phyloP scores from a whole-genome alignment of 2,888 invertebrate species.

The Rotaria socialis region DNA sequence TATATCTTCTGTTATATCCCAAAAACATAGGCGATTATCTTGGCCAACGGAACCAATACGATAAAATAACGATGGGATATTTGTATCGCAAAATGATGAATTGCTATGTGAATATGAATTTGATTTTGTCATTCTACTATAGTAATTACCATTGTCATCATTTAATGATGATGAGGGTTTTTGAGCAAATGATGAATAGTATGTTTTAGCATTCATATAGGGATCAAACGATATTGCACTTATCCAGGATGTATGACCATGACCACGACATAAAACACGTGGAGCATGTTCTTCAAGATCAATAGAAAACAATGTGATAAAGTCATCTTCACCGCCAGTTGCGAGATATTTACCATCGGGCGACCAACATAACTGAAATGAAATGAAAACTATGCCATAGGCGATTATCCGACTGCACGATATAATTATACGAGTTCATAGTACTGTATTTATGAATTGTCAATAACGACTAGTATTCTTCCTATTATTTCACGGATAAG shows the following conservation, averaged over 20 bases:
- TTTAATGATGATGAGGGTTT: not conserved
- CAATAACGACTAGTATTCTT: too few relatives aligned
- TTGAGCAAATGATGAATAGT: slow-evolving; percentile 63
- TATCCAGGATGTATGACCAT: slow-evolving; percentile 96
- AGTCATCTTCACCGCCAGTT: slow-evolving; percentile 95
- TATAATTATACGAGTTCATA: too few relatives aligned
- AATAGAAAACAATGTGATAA: slow-evolving; percentile 93
- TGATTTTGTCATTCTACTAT: not conserved
- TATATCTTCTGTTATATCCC: slow-evolving; percentile 95
- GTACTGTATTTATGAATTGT: too few relatives aligned
- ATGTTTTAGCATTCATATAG: slow-evolving; percentile 49
- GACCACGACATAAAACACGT: slow-evolving; percentile 87
- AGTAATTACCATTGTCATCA: slow-evolving; percentile 57
- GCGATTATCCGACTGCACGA: too few relatives aligned
- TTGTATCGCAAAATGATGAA: not conserved
- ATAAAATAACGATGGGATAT: slow-evolving; percentile 37
- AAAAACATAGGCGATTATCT: slow-evolving; percentile 92
- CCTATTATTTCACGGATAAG: too few relatives aligned
- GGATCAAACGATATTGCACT: slow-evolving; percentile 80
- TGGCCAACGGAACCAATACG: slow-evolving; percentile 88
- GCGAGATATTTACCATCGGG: slow-evolving; percentile 84
- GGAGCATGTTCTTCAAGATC: slow-evolving; percentile 65
- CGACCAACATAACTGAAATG: slow-evolving; percentile 73
- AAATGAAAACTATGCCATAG: not conserved
- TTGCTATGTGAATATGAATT: not conserved